Evolutionary conservation across 2,797 vertebrate genomes (phyloP).

Genomic region (Leptoclinus maculatus): DNA sequence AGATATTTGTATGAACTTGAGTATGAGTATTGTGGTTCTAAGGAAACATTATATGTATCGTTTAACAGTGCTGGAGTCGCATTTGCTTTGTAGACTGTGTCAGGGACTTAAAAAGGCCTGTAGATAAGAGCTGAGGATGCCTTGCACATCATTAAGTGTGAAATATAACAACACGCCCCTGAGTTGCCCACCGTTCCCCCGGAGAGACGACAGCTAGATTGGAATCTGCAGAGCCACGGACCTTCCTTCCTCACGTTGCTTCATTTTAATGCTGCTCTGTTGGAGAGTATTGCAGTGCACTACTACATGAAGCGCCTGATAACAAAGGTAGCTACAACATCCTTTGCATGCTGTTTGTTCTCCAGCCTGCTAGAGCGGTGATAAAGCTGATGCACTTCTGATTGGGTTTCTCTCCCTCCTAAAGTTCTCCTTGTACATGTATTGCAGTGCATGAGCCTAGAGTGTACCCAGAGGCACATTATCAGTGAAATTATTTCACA

Average conservation of each 20-base stretch:
- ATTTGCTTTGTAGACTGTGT: conserved; percentile 65
- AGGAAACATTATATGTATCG: conserved; percentile 50
- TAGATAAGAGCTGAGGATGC: conserved; percentile 77
- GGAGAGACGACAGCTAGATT: conserved; percentile 71
- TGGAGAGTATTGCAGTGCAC: conserved; percentile 36
- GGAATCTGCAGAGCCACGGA: conserved; percentile 63
- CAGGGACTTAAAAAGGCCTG: conserved; percentile 75
- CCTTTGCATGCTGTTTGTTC: conserved; percentile 45
- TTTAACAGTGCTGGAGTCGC: conserved; percentile 54
- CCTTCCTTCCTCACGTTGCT: conserved; percentile 58
- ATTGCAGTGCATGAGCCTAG: conserved; percentile 37
- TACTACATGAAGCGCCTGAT: conserved; percentile 28
- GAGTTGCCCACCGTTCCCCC: conserved; percentile 75
- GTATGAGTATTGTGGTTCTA: conserved; percentile 21
- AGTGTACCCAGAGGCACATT: conserved; percentile 52
- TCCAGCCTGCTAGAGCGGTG: conserved; percentile 12
- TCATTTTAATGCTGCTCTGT: conserved; percentile 57
- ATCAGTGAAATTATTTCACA: conserved; percentile 67
- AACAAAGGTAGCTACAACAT: conserved; percentile 28
- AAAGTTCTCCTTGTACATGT: conserved; percentile 34
- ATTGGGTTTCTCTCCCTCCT: conserved; percentile 31
- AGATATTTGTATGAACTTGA: conserved; percentile 21
- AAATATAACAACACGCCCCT: conserved; percentile 83
- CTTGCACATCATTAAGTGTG: conserved; percentile 84
- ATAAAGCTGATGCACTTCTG: conserved; percentile 34